These are phyloP conservation scores for Melopsittacus undulatus DNA, from an alignment of 2,797 vertebrate genomes.

Conservation along the genomic window DNA sequence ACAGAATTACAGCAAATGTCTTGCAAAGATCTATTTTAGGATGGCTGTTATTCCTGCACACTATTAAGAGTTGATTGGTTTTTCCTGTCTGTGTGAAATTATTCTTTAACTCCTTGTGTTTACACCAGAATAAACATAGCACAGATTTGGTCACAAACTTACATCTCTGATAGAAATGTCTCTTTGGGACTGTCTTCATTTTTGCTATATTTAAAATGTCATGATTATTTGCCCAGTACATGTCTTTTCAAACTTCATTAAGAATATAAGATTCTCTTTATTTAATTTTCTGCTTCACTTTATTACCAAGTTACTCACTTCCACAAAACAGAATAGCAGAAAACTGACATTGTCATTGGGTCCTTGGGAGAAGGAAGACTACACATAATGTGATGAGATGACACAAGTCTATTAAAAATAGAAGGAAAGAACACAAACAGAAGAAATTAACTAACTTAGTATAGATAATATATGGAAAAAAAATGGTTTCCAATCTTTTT, in stretches of 20 bases:
- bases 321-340: conserved; percentile 2
- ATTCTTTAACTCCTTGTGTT: neutral
- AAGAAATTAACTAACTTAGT: neutral
- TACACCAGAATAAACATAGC: neutral
- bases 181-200: neutral
- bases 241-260: neutral
- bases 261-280: neutral
- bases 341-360: neutral
- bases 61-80: neutral
- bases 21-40: neutral
- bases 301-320: neutral
- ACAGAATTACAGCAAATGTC: neutral
- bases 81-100: neutral
- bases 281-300: conserved; percentile 6
- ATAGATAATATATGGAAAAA: neutral
- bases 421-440: neutral
- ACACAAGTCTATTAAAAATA: neutral
- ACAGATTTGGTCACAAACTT: neutral
- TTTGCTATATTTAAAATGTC: neutral
- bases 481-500: neutral
- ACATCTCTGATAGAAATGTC: neutral
- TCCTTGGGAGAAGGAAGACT: neutral
- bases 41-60: neutral
- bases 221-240: neutral
- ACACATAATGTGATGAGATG: neutral